Evolutionary conservation across 2,888 invertebrate genomes (phyloP).

Genomic region (Chrysina gloriosa): DNA sequence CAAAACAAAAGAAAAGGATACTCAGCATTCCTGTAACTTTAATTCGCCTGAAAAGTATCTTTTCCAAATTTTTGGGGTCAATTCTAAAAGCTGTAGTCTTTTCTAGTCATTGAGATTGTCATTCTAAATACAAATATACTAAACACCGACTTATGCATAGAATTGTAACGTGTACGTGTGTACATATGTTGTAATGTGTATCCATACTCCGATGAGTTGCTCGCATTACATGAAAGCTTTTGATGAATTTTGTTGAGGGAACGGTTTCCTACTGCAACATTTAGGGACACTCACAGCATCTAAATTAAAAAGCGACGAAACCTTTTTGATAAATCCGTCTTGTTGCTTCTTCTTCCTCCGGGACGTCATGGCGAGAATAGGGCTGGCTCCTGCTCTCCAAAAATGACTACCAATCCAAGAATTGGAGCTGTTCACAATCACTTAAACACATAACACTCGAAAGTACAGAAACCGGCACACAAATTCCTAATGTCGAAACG

Average conservation of each 20-base stretch:
- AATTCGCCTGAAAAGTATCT: too few relatives aligned
- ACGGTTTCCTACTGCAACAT: conserved; percentile 2
- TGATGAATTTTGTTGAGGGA: not conserved
- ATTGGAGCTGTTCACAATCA: not conserved
- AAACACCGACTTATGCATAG: too few relatives aligned
- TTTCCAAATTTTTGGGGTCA: too few relatives aligned
- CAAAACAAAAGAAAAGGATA: too few relatives aligned
- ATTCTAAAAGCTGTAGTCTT: too few relatives aligned
- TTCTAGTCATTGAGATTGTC: too few relatives aligned
- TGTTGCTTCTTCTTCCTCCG: conserved; percentile 76
- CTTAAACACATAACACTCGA: conserved; percentile 18
- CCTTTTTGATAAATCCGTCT: conserved; percentile 86
- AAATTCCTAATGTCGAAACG: not conserved
- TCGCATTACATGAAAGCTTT: not conserved
- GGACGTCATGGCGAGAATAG: conserved; percentile 68
- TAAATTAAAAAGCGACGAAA: conserved; percentile 87
- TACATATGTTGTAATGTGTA: too few relatives aligned
- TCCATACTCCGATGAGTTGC: not conserved
- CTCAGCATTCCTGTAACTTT: too few relatives aligned
- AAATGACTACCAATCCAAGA: conserved; percentile 19
- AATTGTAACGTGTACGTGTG: too few relatives aligned
- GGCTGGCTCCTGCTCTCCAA: not conserved
- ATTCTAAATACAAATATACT: too few relatives aligned
- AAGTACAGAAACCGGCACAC: not conserved
- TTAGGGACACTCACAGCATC: conserved; percentile 78